A percentile compares a stretch with the other conserved stretches of the same genome.
Conservation (phyloP, 2,888 invertebrate species). For the Monopis laevigella region DNA sequence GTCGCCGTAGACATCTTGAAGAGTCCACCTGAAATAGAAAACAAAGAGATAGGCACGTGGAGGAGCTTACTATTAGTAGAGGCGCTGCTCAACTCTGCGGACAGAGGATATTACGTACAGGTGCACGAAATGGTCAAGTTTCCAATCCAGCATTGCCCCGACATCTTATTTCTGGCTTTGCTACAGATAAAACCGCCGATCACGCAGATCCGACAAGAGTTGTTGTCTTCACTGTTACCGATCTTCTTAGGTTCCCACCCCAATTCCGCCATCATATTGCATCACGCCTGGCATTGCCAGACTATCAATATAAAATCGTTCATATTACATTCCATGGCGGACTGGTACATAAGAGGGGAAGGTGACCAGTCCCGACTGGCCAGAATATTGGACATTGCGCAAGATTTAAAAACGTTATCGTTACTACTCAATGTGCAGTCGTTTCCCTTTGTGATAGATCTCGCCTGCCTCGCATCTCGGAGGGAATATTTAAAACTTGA, state of each 20-base stretch:
- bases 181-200: conserved; percentile 87
- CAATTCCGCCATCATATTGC: conserved; percentile 95
- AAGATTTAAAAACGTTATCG: conserved; percentile 92
- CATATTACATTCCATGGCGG: conserved; percentile 97
- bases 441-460: conserved; percentile 95
- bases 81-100: conserved; percentile 84
- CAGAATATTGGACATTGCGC: conserved; percentile 95
- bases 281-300: conserved; percentile 94
- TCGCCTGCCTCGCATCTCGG: conserved; percentile 96
- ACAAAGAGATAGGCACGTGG: conserved; percentile 94
- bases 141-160: conserved; percentile 93
- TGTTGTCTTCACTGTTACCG: conserved; percentile 88
- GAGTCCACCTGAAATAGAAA: conserved; percentile 93
- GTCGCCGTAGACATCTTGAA: conserved; percentile 91
- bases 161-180: conserved; percentile 88
- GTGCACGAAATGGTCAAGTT: conserved; percentile 91
- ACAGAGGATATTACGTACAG: conserved; percentile 83
- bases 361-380: conserved; percentile 94
- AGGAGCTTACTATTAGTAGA: conserved; percentile 93
- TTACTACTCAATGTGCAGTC: conserved; percentile 90
- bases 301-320: conserved; percentile 78
- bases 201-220: conserved; percentile 82
- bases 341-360: conserved; percentile 94
- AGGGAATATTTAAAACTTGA: conserved; percentile 97
- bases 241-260: conserved; percentile 95